These are phyloP conservation scores for Chymomyza caudatula DNA, from an alignment of 2,888 invertebrate genomes.

Conservation along the genomic window DNA sequence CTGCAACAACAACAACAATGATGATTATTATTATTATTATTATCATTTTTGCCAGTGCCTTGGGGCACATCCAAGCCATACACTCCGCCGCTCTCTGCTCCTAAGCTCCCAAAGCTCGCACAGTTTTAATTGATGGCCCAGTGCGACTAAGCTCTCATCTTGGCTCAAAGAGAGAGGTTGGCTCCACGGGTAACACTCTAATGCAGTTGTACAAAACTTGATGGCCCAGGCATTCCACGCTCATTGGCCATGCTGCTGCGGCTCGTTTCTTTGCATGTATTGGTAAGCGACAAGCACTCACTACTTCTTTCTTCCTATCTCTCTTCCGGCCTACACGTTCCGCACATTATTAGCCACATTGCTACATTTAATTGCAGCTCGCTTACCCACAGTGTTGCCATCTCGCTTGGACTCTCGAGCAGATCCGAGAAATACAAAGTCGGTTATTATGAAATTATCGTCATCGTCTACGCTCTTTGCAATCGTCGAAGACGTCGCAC, in stretches of 20 bases:
- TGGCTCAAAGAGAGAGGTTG: not conserved
- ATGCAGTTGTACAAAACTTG: slow-evolving; percentile 71
- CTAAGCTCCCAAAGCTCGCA: not conserved
- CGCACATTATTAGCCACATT: slow-evolving; percentile 15
- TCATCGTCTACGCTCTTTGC: slow-evolving; percentile 32
- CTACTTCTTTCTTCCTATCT: not conserved
- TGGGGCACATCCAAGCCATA: not conserved
- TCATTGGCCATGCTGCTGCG: slow-evolving; percentile 4
- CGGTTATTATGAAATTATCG: slow-evolving; percentile 72
- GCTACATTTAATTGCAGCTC: slow-evolving; percentile 13
- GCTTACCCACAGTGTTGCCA: slow-evolving; percentile 7
- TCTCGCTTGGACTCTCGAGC: slow-evolving; percentile 39
- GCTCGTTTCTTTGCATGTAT: slow-evolving; percentile 68
- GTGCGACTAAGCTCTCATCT: slow-evolving; percentile 9
- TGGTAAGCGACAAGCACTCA: slow-evolving; percentile 7
- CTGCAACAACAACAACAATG: slow-evolving; percentile 32
- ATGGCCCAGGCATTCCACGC: slow-evolving; percentile 31
- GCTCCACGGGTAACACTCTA: slow-evolving; percentile 41
- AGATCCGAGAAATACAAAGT: slow-evolving; percentile 36
- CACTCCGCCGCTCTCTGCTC: not conserved
- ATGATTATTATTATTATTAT: slow-evolving; percentile 70
- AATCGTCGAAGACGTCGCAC: slow-evolving; percentile 50
- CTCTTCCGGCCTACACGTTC: not conserved
- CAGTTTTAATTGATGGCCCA: slow-evolving; percentile 61
- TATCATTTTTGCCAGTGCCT: slow-evolving; percentile 67